These are phyloP conservation scores for Brachirus orientalis DNA, from an alignment of 2,113 vertebrate genomes.

Conservation along the genomic window DNA sequence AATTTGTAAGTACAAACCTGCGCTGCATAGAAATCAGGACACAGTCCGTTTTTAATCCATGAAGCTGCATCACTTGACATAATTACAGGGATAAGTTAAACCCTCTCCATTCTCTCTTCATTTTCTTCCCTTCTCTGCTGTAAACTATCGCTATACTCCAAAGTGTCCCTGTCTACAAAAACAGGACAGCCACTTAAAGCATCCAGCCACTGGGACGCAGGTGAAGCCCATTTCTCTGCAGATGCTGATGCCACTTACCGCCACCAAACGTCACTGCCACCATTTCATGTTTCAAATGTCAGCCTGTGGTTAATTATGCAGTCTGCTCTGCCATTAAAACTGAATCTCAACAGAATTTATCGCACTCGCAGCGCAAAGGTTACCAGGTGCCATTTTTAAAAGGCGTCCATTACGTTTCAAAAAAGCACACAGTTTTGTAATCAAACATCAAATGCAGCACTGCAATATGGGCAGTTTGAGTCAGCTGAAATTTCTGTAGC, in stretches of 20 bases:
- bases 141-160: conserved; percentile 35
- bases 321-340: conserved; percentile 53
- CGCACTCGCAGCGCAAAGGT: conserved; percentile 61
- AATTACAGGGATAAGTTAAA: conserved; percentile 7
- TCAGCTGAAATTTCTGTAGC: conserved; percentile 20
- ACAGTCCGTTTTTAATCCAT: conserved; percentile 20
- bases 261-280: conserved; percentile 21
- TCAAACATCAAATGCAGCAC: conserved; percentile 24
- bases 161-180: conserved; percentile 11
- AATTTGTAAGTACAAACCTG: conserved; percentile 60
- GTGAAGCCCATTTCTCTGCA: conserved; percentile 30
- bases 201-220: conserved; percentile 13
- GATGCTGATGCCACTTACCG: conserved; percentile 1
- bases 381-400: conserved; percentile 60
- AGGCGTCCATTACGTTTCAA: conserved; percentile 64
- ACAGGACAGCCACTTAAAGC: conserved; percentile 22
- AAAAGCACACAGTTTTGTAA: conserved; percentile 53
- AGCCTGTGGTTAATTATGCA: conserved; percentile 61
- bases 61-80: conserved; percentile 26
- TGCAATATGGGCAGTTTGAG: conserved; percentile 35
- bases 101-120: conserved; percentile 13
- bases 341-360: conserved; percentile 56
- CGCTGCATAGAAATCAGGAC: conserved; percentile 47
- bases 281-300: conserved; percentile 71
- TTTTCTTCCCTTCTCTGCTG: conserved; percentile 3